Evolutionary conservation across 2,113 vertebrate species (phyloP).

Genomic region (Mastomys coucha): DNA sequence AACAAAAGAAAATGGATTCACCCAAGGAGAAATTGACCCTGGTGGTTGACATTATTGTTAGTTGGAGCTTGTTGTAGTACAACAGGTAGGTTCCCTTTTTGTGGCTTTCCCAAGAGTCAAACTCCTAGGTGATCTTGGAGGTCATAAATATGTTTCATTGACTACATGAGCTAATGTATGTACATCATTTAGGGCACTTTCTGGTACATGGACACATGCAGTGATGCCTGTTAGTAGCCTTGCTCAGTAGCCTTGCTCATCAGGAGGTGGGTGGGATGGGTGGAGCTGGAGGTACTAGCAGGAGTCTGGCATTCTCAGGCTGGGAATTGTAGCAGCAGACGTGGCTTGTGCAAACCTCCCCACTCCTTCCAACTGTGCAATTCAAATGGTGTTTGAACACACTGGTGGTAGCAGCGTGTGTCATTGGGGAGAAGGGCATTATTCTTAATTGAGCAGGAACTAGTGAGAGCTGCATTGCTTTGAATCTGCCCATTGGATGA

Average conservation of each 20-base stretch:
- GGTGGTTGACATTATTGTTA: neutral
- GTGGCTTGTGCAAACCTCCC: neutral
- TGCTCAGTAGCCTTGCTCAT: too few relatives aligned
- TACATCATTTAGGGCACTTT: neutral
- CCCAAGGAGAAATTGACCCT: rapidly evolving
- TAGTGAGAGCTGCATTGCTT: constrained; percentile 66
- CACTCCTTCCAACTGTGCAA: neutral
- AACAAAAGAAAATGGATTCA: neutral
- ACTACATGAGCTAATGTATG: neutral
- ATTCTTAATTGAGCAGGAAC: constrained; percentile 65
- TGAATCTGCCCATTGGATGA: constrained; percentile 50
- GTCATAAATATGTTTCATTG: neutral
- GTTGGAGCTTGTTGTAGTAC: neutral
- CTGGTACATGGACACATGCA: too few relatives aligned
- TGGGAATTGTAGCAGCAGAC: neutral
- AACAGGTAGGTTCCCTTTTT: neutral
- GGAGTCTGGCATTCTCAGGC: neutral
- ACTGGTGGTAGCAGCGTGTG: neutral
- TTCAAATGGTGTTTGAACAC: neutral
- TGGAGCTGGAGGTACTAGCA: neutral
- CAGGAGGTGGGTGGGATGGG: neutral
- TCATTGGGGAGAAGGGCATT: neutral
- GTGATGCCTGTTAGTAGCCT: too few relatives aligned
- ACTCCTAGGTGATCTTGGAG: neutral
- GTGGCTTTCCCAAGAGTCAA: neutral